Percentiles rank a stretch among this genome's conserved stretches.
phyloP scores from a whole-genome alignment of 1,140 invertebrate genomes.

The Drosophila auraria region DNA sequence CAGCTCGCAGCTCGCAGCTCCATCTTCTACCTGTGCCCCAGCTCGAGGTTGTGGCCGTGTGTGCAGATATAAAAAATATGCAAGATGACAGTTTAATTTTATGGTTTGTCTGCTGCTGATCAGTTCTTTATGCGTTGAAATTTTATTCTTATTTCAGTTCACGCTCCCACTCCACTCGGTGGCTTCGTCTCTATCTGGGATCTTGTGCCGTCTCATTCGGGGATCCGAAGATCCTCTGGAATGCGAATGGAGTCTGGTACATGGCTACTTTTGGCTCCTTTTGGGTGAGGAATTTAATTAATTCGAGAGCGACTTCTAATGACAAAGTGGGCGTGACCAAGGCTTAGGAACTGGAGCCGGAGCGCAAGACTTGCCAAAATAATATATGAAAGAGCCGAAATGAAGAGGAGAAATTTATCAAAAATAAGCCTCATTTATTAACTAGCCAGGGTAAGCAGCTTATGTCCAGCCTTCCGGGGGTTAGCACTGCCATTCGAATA shows the following conservation, averaged over 20 bases:
- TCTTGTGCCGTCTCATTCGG: conserved; percentile 14
- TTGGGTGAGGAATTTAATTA: conserved; percentile 76
- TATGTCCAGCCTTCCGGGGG: conserved; percentile 51
- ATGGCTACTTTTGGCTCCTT: conserved; percentile 65
- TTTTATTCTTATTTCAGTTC: conserved; percentile 56
- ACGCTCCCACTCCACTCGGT: conserved; percentile 10
- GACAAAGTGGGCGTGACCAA: conserved; percentile 76
- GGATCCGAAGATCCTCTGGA: conserved; percentile 32
- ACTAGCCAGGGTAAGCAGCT: conserved; percentile 76
- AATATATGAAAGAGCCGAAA: conserved; percentile 26
- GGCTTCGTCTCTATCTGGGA: conserved; percentile 18
- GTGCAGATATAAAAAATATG: conserved; percentile 84
- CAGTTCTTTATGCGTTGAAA: conserved; percentile 84
- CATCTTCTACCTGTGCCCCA: conserved; percentile 56
- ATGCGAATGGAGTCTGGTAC: conserved; percentile 61
- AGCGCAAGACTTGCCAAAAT: conserved; percentile 55
- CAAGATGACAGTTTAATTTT: conserved; percentile 85
- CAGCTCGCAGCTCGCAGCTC: conserved; percentile 17
- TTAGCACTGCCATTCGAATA: conserved; percentile 28
- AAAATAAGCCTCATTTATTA: conserved; percentile 80
- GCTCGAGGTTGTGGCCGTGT: conserved; percentile 44
- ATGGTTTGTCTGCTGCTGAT: conserved; percentile 85
- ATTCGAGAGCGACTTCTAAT: conserved; percentile 75
- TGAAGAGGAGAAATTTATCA: conserved; percentile 35
- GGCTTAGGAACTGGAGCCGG: conserved; percentile 58